These are phyloP conservation scores for Ochlodes sylvanus DNA, from an alignment of 2,888 invertebrate species.

Conservation along the genomic window DNA sequence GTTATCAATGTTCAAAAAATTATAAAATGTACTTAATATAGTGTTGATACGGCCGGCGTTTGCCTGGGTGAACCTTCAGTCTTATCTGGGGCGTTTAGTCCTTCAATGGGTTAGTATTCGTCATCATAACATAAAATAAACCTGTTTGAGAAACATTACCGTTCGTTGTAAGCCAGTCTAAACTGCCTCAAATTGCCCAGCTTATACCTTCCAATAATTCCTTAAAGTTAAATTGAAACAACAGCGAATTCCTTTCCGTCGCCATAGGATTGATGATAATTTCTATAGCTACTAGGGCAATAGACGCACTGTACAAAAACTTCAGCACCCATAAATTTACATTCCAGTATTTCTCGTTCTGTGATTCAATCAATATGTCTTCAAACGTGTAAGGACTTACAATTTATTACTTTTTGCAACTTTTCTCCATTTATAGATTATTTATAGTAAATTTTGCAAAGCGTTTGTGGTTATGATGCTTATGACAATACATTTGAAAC, in stretches of 20 bases:
- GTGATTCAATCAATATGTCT: conserved; percentile 30
- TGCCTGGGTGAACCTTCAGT: background rate
- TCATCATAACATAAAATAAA: conserved; percentile 4
- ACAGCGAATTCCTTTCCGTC: background rate
- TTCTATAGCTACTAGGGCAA: conserved; percentile 4
- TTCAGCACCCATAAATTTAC: conserved; percentile 19
- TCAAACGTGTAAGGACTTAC: conserved; percentile 27
- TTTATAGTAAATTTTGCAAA: conserved; percentile 13
- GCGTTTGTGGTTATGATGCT: background rate
- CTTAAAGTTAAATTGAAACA: conserved; percentile 3
- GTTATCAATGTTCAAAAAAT: background rate
- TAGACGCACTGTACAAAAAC: conserved; percentile 11
- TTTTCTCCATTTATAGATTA: conserved; percentile 13
- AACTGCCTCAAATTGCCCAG: background rate
- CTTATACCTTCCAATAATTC: background rate
- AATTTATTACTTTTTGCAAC: conserved; percentile 22
- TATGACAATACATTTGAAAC: too few relatives aligned
- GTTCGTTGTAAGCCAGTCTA: background rate
- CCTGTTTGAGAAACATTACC: background rate
- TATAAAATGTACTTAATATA: background rate
- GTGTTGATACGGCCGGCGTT: background rate
- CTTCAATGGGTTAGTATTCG: background rate
- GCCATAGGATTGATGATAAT: conserved; percentile 13
- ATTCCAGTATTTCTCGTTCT: conserved; percentile 32
- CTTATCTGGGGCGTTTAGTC: background rate